These are phyloP conservation scores for Cladopsammia gracilis DNA, from an alignment of 64 coral and sea anemone genomes.

Conservation along the genomic window DNA sequence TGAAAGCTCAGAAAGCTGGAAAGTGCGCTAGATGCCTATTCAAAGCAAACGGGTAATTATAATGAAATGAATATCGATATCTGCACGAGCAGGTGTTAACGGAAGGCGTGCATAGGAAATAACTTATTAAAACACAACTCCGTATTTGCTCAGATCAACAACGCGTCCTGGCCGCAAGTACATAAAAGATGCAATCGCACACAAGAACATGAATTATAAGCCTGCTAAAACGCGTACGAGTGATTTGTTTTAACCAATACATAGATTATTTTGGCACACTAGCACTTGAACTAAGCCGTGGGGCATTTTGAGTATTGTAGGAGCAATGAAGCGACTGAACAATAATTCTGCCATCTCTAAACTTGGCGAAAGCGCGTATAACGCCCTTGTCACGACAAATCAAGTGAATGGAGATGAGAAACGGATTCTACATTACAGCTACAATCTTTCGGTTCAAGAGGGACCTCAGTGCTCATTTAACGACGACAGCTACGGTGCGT, in stretches of 20 bases:
- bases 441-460: background rate
- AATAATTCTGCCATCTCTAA: background rate
- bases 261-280: background rate
- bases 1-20: background rate
- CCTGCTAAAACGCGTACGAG: background rate
- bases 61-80: constrained; percentile 10
- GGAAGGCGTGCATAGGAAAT: background rate
- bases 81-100: background rate
- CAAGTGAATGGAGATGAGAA: constrained; percentile 23
- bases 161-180: background rate
- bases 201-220: background rate
- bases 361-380: constrained; percentile 44
- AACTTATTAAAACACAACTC: background rate
- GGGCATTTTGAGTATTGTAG: background rate
- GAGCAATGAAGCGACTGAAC: background rate
- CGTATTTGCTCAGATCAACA: background rate
- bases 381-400: constrained; percentile 22
- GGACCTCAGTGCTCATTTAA: background rate
- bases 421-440: constrained; percentile 17
- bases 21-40: background rate
- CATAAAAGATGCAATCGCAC: background rate
- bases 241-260: background rate
- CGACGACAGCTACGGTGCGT: background rate
- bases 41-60: constrained; percentile 33
- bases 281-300: background rate